Percentiles rank a stretch among this genome's conserved stretches.
phyloP scores from a whole-genome alignment of 2,888 invertebrate genomes.

The Crocallis elinguaria region DNA sequence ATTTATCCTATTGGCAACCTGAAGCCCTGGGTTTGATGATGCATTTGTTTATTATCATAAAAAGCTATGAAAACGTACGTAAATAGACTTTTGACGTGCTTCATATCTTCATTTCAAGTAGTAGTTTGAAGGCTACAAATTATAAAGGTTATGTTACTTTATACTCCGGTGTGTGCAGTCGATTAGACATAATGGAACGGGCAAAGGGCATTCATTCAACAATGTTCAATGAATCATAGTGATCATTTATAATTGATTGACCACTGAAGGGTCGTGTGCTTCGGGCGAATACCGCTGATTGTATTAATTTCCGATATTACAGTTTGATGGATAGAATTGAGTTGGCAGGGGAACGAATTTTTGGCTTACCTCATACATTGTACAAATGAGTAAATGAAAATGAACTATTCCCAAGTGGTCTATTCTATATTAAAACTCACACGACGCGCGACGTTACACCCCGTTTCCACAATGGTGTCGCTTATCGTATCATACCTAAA shows the following conservation, averaged over 20 bases:
- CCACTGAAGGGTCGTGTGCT: not conserved
- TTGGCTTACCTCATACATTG: too few species aligned
- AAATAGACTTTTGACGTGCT: conserved; percentile 38
- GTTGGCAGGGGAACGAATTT: too few species aligned
- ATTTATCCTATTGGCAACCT: conserved; percentile 53
- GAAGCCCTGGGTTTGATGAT: conserved; percentile 43
- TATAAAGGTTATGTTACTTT: not conserved
- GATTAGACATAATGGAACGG: conserved; percentile 6
- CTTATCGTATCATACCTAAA: too few species aligned
- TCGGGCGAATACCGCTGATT: too few species aligned
- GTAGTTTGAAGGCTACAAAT: not conserved
- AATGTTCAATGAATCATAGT: conserved; percentile 9
- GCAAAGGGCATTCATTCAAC: conserved; percentile 24
- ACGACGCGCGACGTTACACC: too few species aligned
- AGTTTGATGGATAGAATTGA: too few species aligned
- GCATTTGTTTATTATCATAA: conserved; percentile 22
- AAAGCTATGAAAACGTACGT: conserved; percentile 35
- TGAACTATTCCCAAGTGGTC: too few species aligned
- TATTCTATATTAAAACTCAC: too few species aligned
- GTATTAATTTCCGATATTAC: too few species aligned
- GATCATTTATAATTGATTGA: not conserved
- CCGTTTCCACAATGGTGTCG: too few species aligned
- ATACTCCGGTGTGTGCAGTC: not conserved
- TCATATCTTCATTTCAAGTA: conserved; percentile 1
- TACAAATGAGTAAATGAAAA: too few species aligned